Percentiles rank a stretch among this genome's conserved stretches.
Conservation (phyloP, 1,140 invertebrate genomes). For the Aphis gossypii region DNA sequence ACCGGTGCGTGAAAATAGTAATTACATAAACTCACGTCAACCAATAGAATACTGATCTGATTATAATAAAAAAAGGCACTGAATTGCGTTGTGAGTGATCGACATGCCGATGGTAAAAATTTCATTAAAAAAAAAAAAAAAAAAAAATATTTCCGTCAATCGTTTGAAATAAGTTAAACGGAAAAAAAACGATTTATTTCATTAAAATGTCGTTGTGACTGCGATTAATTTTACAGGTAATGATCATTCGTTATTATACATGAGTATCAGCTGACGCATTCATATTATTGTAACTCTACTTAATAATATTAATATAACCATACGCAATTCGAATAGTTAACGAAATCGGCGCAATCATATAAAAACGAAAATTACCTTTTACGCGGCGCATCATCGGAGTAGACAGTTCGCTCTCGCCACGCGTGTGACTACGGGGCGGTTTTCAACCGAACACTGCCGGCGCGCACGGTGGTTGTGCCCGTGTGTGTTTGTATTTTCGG, state of each 20-base stretch:
- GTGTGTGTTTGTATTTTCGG: background rate
- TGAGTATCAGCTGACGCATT: too few relatives aligned
- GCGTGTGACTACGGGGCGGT: constrained; percentile 16
- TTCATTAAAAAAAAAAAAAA: background rate
- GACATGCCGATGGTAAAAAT: background rate
- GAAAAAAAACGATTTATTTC: background rate
- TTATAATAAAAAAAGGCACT: background rate
- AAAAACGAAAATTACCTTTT: constrained; percentile 17
- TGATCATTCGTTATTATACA: background rate
- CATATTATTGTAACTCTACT: background rate
- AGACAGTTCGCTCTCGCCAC: background rate
- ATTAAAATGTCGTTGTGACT: background rate
- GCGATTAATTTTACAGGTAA: background rate
- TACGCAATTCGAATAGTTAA: background rate
- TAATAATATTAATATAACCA: background rate
- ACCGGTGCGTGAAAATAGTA: background rate
- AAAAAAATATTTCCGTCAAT: background rate
- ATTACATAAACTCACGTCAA: background rate
- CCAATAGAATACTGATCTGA: background rate
- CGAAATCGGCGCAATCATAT: background rate
- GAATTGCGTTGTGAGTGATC: background rate
- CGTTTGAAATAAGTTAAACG: too few relatives aligned
- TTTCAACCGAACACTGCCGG: constrained; percentile 21
- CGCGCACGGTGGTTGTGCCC: background rate
- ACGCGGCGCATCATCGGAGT: background rate